These are phyloP conservation scores for Aplysia californica DNA, from an alignment of 1,140 invertebrate genomes.

Conservation along the genomic window DNA sequence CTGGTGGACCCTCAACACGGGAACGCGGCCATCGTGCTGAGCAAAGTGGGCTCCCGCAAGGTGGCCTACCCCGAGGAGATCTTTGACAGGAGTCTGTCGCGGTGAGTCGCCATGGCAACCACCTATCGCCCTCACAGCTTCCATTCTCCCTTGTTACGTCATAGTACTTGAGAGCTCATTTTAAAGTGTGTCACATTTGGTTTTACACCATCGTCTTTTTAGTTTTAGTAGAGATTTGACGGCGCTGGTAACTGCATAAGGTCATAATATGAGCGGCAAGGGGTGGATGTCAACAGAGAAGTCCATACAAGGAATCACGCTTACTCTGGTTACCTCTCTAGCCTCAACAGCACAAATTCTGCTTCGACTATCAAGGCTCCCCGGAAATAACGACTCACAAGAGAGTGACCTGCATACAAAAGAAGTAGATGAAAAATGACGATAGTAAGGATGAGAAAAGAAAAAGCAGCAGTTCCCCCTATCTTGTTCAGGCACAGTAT, in stretches of 20 bases:
- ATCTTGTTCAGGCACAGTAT: too few relatives aligned
- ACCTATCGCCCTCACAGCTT: neutral
- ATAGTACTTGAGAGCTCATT: neutral
- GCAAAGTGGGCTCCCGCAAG: constrained; percentile 41
- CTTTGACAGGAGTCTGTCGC: neutral
- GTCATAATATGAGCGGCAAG: too few relatives aligned
- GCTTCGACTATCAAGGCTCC: too few relatives aligned
- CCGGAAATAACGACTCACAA: too few relatives aligned
- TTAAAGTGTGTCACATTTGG: neutral
- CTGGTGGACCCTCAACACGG: constrained; percentile 52
- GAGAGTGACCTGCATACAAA: too few relatives aligned
- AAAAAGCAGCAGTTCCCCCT: too few relatives aligned
- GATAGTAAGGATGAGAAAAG: too few relatives aligned
- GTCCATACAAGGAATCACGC: too few relatives aligned
- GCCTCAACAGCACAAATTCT: too few relatives aligned
- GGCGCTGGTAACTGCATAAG: neutral
- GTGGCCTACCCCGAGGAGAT: neutral
- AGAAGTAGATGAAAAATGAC: too few relatives aligned
- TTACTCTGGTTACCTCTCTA: too few relatives aligned
- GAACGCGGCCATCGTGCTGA: constrained; percentile 35
- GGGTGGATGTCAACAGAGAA: too few relatives aligned
- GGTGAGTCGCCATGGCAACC: neutral
- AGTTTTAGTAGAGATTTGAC: neutral
- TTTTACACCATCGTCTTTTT: neutral
- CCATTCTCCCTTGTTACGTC: neutral